Conservation (phyloP, 2,797 vertebrate species). For the Sebastes baramenuke region DNA sequence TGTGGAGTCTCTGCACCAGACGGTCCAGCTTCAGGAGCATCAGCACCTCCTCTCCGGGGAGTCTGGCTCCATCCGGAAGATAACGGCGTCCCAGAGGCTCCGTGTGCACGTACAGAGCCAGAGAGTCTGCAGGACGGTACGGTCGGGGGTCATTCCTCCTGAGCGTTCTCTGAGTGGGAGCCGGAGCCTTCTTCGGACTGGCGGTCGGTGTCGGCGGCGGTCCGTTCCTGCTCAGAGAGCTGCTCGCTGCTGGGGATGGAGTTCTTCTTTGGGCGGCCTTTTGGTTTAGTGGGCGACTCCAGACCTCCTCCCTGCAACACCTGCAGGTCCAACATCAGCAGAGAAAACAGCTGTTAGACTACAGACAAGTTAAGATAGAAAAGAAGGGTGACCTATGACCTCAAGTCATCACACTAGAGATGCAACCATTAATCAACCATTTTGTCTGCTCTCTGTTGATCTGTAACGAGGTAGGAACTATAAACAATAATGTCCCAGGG, state of each 20-base stretch:
- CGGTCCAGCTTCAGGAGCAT: conserved; percentile 36
- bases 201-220: conserved; percentile 83
- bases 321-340: conserved; percentile 68
- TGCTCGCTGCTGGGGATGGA: conserved; percentile 97
- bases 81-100: conserved; percentile 4
- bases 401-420: no score
- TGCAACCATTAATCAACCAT: no score
- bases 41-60: conserved; percentile 1
- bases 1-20: conserved; percentile 1
- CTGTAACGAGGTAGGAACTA: no score
- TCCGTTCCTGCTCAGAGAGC: conserved; percentile 91
- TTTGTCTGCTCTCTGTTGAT: no score
- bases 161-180: conserved; percentile 82
- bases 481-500: no score
- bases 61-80: conserved; percentile 17
- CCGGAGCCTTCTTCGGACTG: conserved; percentile 81
- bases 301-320: conserved; percentile 96
- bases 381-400: not conserved
- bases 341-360: not conserved
- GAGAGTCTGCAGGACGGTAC: no score
- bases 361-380: not conserved
- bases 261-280: conserved; percentile 98
- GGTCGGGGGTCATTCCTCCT: conserved; percentile 84
- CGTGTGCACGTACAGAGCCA: not conserved
- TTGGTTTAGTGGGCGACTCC: conserved; percentile 97